Conservation (phyloP, 1,140 invertebrate species). For the Caenorhabditis brenneri region DNA sequence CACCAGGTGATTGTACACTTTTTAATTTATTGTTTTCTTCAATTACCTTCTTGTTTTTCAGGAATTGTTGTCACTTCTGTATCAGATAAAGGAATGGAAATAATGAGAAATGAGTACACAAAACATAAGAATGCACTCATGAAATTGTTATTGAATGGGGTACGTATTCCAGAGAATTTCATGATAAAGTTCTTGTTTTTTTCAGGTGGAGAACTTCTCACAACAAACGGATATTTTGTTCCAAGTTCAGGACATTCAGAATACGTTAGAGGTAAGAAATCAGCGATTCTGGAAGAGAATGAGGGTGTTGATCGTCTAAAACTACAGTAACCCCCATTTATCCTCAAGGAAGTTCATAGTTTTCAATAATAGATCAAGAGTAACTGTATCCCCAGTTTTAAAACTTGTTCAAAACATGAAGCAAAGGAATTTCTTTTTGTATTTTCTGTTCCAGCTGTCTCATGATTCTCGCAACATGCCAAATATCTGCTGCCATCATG, state of each 20-base stretch:
- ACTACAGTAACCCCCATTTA: no score
- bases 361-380: no score
- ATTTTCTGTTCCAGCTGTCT: no score
- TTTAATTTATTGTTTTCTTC: neutral
- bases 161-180: no score
- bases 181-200: no score
- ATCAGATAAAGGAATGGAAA: conserved; percentile 1
- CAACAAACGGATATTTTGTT: conserved; percentile 7
- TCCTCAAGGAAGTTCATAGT: no score
- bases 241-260: conserved; percentile 20
- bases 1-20: neutral
- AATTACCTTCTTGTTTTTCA: neutral
- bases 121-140: conserved; percentile 18
- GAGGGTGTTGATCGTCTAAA: no score
- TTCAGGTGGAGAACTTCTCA: neutral
- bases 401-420: no score
- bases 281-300: neutral
- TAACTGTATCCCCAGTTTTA: no score
- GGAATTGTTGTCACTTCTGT: conserved; percentile 6
- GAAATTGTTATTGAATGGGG: conserved; percentile 29
- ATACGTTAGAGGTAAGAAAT: neutral
- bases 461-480: no score
- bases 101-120: conserved; percentile 31
- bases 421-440: no score
- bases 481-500: no score